Percentiles rank a stretch among this genome's conserved stretches.
Conservation (phyloP, 1,140 invertebrate species). For the Bombus ignitus region DNA sequence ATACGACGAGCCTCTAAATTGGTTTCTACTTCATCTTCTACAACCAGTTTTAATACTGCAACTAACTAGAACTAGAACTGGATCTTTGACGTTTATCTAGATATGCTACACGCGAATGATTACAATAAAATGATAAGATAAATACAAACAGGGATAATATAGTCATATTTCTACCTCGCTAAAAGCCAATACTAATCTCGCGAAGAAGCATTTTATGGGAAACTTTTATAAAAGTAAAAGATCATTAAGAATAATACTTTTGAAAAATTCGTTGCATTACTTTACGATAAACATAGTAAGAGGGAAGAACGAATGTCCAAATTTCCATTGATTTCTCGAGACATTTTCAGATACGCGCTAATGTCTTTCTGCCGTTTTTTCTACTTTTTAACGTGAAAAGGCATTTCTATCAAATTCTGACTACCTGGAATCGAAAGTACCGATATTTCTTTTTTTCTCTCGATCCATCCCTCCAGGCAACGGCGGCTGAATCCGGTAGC, state of each 20-base stretch:
- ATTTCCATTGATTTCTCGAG: background rate
- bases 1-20: background rate
- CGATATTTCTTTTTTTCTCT: slow-evolving; percentile 64
- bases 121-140: no score
- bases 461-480: slow-evolving; percentile 63
- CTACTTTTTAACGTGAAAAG: slow-evolving; percentile 29
- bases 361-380: background rate
- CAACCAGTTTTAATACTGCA: background rate
- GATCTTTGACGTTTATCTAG: no score
- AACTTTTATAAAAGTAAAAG: no score
- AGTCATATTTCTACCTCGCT: no score
- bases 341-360: slow-evolving; percentile 13
- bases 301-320: background rate
- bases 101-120: no score
- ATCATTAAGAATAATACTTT: no score
- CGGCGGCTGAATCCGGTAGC: slow-evolving; percentile 54
- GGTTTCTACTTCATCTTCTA: background rate
- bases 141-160: no score
- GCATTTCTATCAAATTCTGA: slow-evolving; percentile 41
- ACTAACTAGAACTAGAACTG: background rate
- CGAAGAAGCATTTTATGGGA: accelerated
- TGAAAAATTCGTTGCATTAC: no score
- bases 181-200: no score
- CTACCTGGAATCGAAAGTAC: slow-evolving; percentile 77
- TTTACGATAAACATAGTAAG: background rate